Percentiles rank a stretch among this genome's conserved stretches.
phyloP scores from a whole-genome alignment of 2,113 vertebrate species.

The Tonatia bakeri region DNA sequence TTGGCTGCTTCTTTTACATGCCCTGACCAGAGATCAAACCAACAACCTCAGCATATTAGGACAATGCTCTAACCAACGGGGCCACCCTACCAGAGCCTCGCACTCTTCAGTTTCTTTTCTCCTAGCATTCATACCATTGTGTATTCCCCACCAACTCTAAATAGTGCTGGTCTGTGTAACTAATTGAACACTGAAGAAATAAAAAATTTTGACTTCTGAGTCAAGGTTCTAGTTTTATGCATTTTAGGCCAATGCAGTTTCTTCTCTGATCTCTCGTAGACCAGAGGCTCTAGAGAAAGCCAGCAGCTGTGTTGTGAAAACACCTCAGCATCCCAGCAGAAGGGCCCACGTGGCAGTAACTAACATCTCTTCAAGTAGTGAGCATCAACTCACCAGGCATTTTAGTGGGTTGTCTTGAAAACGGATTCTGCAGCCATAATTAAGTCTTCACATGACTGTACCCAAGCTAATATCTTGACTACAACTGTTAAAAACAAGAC shows the following conservation, averaged over 20 bases:
- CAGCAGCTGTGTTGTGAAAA: neutral
- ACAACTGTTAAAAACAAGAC: neutral
- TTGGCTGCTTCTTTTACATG: too few species aligned
- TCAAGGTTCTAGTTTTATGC: neutral
- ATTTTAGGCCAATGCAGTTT: neutral
- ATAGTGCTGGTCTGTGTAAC: neutral
- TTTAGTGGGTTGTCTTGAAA: neutral
- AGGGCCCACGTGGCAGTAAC: neutral
- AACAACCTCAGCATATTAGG: too few species aligned
- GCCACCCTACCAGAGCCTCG: too few species aligned
- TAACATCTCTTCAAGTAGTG: neutral
- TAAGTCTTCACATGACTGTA: neutral
- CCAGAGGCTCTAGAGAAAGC: neutral
- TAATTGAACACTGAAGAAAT: neutral
- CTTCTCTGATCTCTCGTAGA: neutral
- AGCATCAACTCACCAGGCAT: neutral
- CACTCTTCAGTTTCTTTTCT: neutral
- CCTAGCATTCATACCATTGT: neutral
- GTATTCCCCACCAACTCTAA: neutral
- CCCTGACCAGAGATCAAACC: too few species aligned
- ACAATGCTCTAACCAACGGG: too few species aligned
- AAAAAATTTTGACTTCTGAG: neutral
- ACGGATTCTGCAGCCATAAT: fast-evolving
- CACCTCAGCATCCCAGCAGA: fast-evolving
- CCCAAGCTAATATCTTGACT: neutral